phyloP scores from a whole-genome alignment of 2,888 invertebrate genomes.

The Scaptomyza polygonia region DNA sequence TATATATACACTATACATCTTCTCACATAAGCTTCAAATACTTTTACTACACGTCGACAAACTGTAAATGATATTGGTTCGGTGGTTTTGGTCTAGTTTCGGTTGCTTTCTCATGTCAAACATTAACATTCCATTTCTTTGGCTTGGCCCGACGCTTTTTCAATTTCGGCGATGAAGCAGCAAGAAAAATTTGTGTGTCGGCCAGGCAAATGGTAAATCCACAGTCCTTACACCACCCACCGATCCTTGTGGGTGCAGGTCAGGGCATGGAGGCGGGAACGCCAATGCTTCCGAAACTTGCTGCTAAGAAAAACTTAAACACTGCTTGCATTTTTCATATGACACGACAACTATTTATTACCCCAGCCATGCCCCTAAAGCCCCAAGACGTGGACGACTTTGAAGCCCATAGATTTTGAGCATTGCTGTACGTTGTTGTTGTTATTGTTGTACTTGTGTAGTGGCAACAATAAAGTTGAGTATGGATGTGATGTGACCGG shows the following conservation, averaged over 20 bases:
- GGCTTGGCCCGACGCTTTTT: constrained; percentile 51
- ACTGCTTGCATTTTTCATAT: constrained; percentile 77
- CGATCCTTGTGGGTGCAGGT: not conserved
- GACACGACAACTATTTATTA: constrained; percentile 76
- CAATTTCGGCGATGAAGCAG: constrained; percentile 74
- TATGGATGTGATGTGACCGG: constrained; percentile 46
- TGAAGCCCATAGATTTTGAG: constrained; percentile 49
- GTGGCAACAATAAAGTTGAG: constrained; percentile 66
- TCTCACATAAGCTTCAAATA: not conserved
- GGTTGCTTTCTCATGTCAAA: constrained; percentile 23
- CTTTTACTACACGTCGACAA: not conserved
- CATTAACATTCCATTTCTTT: constrained; percentile 42
- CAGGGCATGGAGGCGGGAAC: constrained; percentile 2
- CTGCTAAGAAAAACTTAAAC: constrained; percentile 65
- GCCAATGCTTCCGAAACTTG: constrained; percentile 30
- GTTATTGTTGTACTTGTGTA: constrained; percentile 31
- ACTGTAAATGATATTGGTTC: constrained; percentile 33
- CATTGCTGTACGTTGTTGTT: constrained; percentile 5
- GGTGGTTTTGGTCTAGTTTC: not conserved
- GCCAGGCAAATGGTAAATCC: constrained; percentile 47
- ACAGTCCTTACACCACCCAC: constrained; percentile 14
- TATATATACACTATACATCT: no score
- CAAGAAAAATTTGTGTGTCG: constrained; percentile 40
- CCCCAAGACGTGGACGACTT: constrained; percentile 33
- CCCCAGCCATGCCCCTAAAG: constrained; percentile 31